Evolutionary conservation across 2,888 invertebrate genomes (phyloP), one percentile per base, ranked within the genome.

Genomic region (Belgica antarctica): DNA sequence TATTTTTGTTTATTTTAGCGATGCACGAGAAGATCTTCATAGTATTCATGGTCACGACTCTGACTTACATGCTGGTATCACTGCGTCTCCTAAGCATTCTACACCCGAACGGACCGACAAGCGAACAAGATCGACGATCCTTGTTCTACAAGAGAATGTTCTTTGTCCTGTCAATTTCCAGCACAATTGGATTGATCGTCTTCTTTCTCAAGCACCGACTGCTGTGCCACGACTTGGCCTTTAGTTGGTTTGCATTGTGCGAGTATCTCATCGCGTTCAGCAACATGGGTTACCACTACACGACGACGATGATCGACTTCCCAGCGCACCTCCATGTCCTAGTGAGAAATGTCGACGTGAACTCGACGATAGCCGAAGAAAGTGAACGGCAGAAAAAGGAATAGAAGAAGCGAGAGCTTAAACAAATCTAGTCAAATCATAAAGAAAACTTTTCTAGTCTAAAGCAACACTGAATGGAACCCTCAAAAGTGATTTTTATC

Each of bases 231-330:
- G 92, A 92, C 76, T 85, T 93, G 82, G 96, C 95, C 61, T 96
- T 96, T 82, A 95, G 94, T 78, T 91, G 91, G 89, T 96, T 96
- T 82, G 93, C 96, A 1, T 84, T 92, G 71, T 94, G 92, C 79
- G 96, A 96, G 81, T 96, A 96, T 80, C 84, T 94, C 76, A 89
- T 96, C 76, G 94, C 95, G 70, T 87, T 89, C 70, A 89, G 92
- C 73, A 96, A 95, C 80, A 95, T 96, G 92, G 89, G 89, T 71
- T 96, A 93, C 82, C 95, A 96, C 77, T 87, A 92, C 73, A 89
- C 93, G 41, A 89, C 93, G 46, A 91, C 93, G 70, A 88, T 92
- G 71, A 83, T 88, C 77, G 94, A 96, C 80, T 91, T 96, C 78
- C 91, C 92, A 12, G 85, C 87, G 61, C 92, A 93, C 78, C 86